A percentile compares a stretch with the other conserved stretches of the same genome.
Conservation (phyloP, 2,113 vertebrate species). For the Psilopogon haemacephalus region DNA sequence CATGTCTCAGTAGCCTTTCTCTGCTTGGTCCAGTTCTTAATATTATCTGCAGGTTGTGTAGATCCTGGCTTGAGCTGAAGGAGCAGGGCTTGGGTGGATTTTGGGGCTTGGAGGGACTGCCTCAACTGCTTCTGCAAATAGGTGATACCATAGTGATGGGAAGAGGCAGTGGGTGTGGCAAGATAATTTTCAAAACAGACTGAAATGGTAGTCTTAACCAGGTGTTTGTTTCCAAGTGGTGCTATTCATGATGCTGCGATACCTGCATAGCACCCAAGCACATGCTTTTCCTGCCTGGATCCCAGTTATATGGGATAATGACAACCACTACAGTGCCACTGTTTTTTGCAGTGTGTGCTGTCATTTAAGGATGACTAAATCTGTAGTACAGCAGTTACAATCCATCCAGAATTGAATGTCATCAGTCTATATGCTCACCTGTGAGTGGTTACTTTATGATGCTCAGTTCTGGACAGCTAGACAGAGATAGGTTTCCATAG, state of each 20-base stretch:
- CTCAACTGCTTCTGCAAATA: neutral
- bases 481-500: neutral
- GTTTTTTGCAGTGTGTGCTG: neutral
- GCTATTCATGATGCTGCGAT: neutral
- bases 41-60: neutral
- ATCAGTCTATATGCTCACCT: fast-evolving
- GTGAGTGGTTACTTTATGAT: neutral
- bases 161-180: neutral
- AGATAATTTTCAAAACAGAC: neutral
- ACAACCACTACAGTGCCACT: neutral
- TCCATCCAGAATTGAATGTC: neutral
- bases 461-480: neutral
- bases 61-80: neutral
- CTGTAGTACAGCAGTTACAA: neutral
- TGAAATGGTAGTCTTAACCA: neutral
- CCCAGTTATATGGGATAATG: neutral
- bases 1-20: neutral
- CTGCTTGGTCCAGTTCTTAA: neutral
- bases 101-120: neutral
- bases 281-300: neutral
- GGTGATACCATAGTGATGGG: neutral
- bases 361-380: neutral
- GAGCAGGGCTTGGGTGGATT: neutral
- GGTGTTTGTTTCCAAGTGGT: neutral
- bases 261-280: neutral